These are phyloP conservation scores for Aphidius ervi DNA, from an alignment of 1,140 invertebrate genomes.

Conservation along the genomic window DNA sequence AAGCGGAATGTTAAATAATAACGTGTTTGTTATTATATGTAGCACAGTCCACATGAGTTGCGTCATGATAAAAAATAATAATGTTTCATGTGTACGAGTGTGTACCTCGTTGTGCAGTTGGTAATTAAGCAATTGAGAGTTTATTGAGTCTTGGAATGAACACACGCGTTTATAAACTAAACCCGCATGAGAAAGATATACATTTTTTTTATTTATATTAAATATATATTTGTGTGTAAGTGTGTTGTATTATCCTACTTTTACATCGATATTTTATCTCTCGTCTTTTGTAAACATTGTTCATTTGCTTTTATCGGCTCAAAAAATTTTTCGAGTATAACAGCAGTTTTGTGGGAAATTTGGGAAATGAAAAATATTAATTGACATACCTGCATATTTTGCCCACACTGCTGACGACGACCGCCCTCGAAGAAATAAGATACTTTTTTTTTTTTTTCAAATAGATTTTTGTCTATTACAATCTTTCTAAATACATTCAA, in stretches of 20 bases:
- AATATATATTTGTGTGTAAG: neutral
- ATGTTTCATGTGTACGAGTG: neutral
- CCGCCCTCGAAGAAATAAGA: constrained; percentile 10
- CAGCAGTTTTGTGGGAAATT: neutral
- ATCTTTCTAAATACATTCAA: too few relatives aligned
- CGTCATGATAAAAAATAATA: constrained; percentile 15
- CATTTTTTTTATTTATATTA: constrained; percentile 1
- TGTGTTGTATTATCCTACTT: neutral
- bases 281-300: too few relatives aligned
- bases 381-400: constrained; percentile 6
- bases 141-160: constrained; percentile 16
- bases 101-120: constrained; percentile 14
- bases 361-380: constrained; percentile 3
- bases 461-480: too few relatives aligned
- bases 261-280: neutral
- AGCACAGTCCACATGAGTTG: constrained; percentile 10
- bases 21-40: neutral
- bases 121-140: constrained; percentile 22
- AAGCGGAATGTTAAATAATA: constrained; percentile 12
- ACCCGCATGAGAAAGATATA: constrained; percentile 19
- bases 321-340: constrained; percentile 1
- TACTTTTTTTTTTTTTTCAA: neutral
- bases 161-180: constrained; percentile 6
- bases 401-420: constrained; percentile 9
- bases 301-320: neutral